Evolutionary conservation across 2,888 invertebrate genomes (phyloP), one percentile per base, ranked within the genome.

Genomic region (Drosophila borborema): DNA sequence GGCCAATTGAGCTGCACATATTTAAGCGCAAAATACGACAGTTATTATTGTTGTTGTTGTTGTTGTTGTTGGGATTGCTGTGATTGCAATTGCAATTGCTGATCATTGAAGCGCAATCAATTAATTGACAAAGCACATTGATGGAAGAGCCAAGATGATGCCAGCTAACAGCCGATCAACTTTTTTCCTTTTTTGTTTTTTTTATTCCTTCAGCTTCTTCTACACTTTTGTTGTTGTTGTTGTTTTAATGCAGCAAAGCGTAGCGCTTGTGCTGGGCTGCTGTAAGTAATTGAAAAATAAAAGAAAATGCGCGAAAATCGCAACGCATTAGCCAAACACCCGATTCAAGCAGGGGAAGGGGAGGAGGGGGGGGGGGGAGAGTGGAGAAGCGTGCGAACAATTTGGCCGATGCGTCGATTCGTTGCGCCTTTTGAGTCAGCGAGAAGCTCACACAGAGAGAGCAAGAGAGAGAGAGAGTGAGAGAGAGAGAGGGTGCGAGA

Each of bases 21-120:
- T 87, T 84, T 87, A 87, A 88, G 89, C 82, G 76, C 80, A 84
- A 86, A 76, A 80, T 89, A 86, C 87, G 85, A 86, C 89, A 86
- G 85, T 86, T 86, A 85, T 85, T 86, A 80, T 86, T 55, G 8
- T 59, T 59, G 18, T 36, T 70, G 45, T 38, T 41, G 38, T 18
- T 63, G 51, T 23, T 64, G 53, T 23, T 46, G 46, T 18, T 31
- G 31, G 23, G 40, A 54, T 41, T 55, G 55, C 55, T 40, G 63
- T 9, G 38, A 51, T 38, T 53, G 66, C 51, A 46, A 51, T 65
- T 55, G 64, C 46, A 60, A 43, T 62, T 69, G 49, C 43, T 51
- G 80, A 55, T 67, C 40, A 46, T 53, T 72, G 64, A 68, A 61
- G 77, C 76, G 84, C 89, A 86, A 89, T 86, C 85, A 89, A 86